A percentile compares a stretch with the other conserved stretches of the same genome.
Conservation (phyloP, 2,888 invertebrate genomes). For the Stenotaenia linearis region DNA sequence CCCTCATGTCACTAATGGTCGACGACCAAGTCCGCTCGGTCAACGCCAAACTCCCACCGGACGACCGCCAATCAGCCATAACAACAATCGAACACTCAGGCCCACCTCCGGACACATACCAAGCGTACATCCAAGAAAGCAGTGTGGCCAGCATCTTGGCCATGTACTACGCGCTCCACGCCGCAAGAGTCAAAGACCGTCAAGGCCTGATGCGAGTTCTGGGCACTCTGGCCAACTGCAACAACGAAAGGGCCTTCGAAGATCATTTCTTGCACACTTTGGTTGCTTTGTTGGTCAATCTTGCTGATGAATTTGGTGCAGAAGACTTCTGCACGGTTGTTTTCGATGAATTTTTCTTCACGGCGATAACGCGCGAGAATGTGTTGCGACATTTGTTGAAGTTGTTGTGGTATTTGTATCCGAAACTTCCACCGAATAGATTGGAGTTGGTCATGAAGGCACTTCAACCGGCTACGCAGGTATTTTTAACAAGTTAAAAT, state of each 20-base stretch:
- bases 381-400: constrained; percentile 79
- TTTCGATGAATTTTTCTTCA: constrained; percentile 92
- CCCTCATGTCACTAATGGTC: constrained; percentile 86
- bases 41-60: constrained; percentile 79
- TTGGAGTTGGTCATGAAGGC: constrained; percentile 75
- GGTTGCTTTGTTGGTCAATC: constrained; percentile 73
- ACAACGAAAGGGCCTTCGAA: constrained; percentile 86
- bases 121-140: constrained; percentile 84
- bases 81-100: constrained; percentile 91
- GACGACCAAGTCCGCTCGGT: constrained; percentile 58
- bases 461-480: constrained; percentile 53
- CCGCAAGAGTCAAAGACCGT: constrained; percentile 72
- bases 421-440: constrained; percentile 71
- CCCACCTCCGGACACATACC: constrained; percentile 86
- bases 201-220: constrained; percentile 76
- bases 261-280: constrained; percentile 92
- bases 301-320: constrained; percentile 85
- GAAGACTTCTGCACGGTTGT: constrained; percentile 92
- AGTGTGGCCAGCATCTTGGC: constrained; percentile 86
- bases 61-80: constrained; percentile 86
- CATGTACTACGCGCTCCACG: constrained; percentile 90
- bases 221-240: constrained; percentile 83
- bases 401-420: constrained; percentile 83
- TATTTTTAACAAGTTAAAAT: too few relatives aligned
- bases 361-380: constrained; percentile 80